phyloP scores from a whole-genome alignment of 2,113 vertebrate genomes.

The Equus quagga region DNA sequence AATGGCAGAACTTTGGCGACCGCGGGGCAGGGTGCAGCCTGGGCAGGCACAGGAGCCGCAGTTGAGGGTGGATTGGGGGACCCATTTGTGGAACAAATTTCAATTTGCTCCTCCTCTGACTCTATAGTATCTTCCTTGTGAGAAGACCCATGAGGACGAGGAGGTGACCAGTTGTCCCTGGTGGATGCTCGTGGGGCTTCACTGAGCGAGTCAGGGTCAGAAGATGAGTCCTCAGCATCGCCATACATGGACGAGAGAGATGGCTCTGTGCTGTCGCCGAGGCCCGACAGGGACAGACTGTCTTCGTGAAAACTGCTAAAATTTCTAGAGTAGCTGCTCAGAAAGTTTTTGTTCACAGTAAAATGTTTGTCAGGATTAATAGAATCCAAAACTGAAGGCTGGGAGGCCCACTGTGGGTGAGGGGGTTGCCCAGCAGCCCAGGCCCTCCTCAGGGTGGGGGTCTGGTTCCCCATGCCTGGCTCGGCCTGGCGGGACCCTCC shows the following conservation, averaged over 20 bases:
- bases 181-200: slow-evolving; percentile 73
- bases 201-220: slow-evolving; percentile 87
- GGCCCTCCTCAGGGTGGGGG: slow-evolving; percentile 48
- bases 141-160: fast-evolving
- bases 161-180: slow-evolving; percentile 32
- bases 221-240: slow-evolving; percentile 90
- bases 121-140: slow-evolving; percentile 73
- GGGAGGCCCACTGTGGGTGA: slow-evolving; percentile 73
- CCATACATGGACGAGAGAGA: slow-evolving; percentile 89
- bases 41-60: neutral
- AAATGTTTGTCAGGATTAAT: slow-evolving; percentile 86
- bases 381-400: slow-evolving; percentile 86
- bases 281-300: slow-evolving; percentile 67
- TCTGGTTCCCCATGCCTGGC: neutral
- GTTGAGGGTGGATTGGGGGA: fast-evolving
- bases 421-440: slow-evolving; percentile 15
- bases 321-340: slow-evolving; percentile 93
- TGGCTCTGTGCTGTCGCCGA: slow-evolving; percentile 21
- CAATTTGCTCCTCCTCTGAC: slow-evolving; percentile 93
- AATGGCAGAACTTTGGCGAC: neutral
- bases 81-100: slow-evolving; percentile 86
- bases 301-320: slow-evolving; percentile 88
- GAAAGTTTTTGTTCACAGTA: slow-evolving; percentile 89
- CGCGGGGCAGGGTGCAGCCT: neutral
- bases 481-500: neutral